Conservation (phyloP, 2,888 invertebrate genomes). For the Pammene aurita region DNA sequence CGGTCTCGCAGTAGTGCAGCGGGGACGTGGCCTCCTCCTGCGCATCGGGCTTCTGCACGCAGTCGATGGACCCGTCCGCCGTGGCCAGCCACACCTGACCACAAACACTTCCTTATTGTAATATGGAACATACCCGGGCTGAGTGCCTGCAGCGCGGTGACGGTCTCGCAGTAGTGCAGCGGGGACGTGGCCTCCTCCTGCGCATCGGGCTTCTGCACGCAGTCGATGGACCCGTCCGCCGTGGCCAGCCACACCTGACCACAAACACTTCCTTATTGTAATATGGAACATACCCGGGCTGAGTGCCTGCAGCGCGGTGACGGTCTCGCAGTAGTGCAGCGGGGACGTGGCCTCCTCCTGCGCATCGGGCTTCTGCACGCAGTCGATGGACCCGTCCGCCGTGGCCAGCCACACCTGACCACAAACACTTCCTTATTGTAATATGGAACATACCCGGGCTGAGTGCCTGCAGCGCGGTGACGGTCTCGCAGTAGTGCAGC, state of each 20-base stretch:
- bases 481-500: conserved; percentile 92
- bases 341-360: conserved; percentile 92
- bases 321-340: conserved; percentile 92
- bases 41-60: conserved; percentile 91
- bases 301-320: conserved; percentile 89
- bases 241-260: conserved; percentile 88
- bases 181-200: conserved; percentile 92
- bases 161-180: conserved; percentile 92
- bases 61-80: conserved; percentile 97
- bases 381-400: conserved; percentile 97
- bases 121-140: conserved; percentile 69
- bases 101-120: not conserved
- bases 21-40: conserved; percentile 92
- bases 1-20: conserved; percentile 92
- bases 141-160: conserved; percentile 89
- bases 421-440: not conserved
- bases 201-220: conserved; percentile 91
- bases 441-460: conserved; percentile 69
- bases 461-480: conserved; percentile 89
- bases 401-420: conserved; percentile 88
- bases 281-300: conserved; percentile 69
- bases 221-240: conserved; percentile 97
- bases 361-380: conserved; percentile 91
- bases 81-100: conserved; percentile 88
- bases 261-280: not conserved